Evolutionary conservation across 2,888 invertebrate genomes (phyloP).

Genomic region (Tenthredo amoena): DNA sequence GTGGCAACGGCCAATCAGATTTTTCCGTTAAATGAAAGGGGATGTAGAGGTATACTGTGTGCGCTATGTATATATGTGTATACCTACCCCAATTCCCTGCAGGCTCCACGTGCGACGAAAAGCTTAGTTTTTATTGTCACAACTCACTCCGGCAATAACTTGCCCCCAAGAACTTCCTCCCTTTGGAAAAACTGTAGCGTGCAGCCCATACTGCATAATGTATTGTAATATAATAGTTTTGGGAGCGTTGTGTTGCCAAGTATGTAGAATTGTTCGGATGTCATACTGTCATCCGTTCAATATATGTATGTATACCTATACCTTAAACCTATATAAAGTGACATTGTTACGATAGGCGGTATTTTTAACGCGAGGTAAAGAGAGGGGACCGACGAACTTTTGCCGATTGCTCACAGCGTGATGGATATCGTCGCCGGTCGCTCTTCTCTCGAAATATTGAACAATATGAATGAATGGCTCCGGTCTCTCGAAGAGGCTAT

Average conservation of each 20-base stretch:
- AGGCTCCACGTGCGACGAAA: slow-evolving; percentile 12
- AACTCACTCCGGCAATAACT: slow-evolving; percentile 37
- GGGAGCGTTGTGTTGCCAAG: slow-evolving; percentile 26
- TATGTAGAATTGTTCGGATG: slow-evolving; percentile 39
- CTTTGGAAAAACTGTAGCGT: not conserved
- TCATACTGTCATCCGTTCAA: slow-evolving; percentile 37
- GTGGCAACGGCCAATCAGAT: not conserved
- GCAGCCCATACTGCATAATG: not conserved
- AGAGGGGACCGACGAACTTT: not conserved
- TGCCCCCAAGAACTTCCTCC: not conserved
- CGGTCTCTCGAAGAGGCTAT: slow-evolving; percentile 23
- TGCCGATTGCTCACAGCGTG: not conserved
- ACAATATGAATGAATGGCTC: slow-evolving; percentile 1
- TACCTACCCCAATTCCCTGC: not conserved
- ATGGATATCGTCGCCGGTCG: not conserved
- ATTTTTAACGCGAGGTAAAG: not conserved
- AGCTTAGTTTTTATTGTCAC: slow-evolving; percentile 39
- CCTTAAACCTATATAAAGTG: not conserved
- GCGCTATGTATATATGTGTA: not conserved
- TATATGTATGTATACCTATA: not conserved
- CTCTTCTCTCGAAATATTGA: not conserved
- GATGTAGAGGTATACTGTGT: not conserved
- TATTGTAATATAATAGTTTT: slow-evolving; percentile 44
- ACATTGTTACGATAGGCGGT: slow-evolving; percentile 13
- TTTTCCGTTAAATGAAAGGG: not conserved